Evolutionary conservation across 1,140 invertebrate species (phyloP), one percentile per base, ranked within the genome.

Genomic region (Drosophila miranda): DNA sequence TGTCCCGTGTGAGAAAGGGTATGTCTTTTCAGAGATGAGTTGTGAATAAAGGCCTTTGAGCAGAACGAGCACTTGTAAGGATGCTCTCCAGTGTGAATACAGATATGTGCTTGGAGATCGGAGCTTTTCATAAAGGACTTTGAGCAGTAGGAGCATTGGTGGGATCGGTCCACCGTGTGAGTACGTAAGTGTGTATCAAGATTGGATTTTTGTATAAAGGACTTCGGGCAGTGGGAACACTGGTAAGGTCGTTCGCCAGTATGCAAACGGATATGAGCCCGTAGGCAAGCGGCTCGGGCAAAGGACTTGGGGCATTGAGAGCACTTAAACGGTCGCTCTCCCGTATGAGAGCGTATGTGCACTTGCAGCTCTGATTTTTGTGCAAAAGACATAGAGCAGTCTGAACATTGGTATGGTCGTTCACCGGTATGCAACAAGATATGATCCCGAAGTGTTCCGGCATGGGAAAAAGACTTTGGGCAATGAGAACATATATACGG

Each of bases 161-260:
- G 51, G 51, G 55, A 11, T 19, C 52, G 23, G 23, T 62, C 53
- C 3, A 41, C 59, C 0, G 53, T 62, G 28, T 62, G 59, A 2
- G 53, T 62, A 2, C 59, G 53, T 0, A 23, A 34, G 41, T 62
- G 59, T 14, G 43, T 41, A 11, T 26, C 42, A 7, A 44, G 59
- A 11, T 44, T 62, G 19, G 26, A 42, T 38, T 38, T 11, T 4
- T 26, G n/a, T 30, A n/a, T 16, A 11, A 62, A 57, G 13, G 45
- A n/a, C 13, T 57, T 52, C 2, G 55, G 6, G 26, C 55, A 57
- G 26, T 23, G 46, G 11, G 16, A 9, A 34, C 55, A 57, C 3
- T 52, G 50, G 5, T 30, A 57, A 14, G 45, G 55, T 26, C 28
- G 23, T 13, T 13, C 34, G 34, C 34, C 55, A 6, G 45, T 34